A percentile compares a stretch with the other conserved stretches of the same genome.
These are phyloP conservation scores for Rhabdornis inornatus DNA, from an alignment of 2,113 vertebrate species.

Conservation along the genomic window DNA sequence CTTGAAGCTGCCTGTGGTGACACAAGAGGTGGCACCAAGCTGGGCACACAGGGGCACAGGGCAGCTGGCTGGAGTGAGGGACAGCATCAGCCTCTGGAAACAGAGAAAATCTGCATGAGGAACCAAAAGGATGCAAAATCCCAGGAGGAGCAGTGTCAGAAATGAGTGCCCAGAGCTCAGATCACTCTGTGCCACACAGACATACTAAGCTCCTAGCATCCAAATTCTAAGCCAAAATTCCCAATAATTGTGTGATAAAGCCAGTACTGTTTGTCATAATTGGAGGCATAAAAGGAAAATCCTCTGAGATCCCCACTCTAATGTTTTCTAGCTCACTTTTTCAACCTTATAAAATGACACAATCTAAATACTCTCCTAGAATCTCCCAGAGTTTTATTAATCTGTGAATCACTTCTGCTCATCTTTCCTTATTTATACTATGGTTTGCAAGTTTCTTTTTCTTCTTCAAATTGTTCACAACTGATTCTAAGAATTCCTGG, in stretches of 20 bases:
- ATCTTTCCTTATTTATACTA: neutral
- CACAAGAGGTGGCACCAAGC: neutral
- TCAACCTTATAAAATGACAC: neutral
- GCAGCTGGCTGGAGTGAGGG: neutral
- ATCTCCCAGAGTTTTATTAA: neutral
- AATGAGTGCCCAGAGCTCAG: neutral
- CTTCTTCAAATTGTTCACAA: neutral
- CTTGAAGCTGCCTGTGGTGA: neutral
- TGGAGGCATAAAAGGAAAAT: neutral
- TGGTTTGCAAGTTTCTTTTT: neutral
- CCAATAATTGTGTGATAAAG: neutral
- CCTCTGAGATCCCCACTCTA: neutral
- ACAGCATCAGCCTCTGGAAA: neutral
- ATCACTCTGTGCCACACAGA: neutral
- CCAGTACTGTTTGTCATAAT: neutral
- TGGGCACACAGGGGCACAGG: accelerated
- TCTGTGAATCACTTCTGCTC: neutral
- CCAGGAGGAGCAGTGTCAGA: neutral
- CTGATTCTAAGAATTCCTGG: neutral
- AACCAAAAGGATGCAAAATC: neutral
- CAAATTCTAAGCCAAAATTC: neutral
- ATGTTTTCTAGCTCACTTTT: neutral
- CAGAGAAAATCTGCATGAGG: accelerated
- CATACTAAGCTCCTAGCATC: neutral
- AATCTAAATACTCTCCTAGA: neutral